Evolutionary conservation across 2,888 invertebrate genomes (phyloP), one percentile per base, ranked within the genome.

Genomic region (Meiosimyza decipiens): DNA sequence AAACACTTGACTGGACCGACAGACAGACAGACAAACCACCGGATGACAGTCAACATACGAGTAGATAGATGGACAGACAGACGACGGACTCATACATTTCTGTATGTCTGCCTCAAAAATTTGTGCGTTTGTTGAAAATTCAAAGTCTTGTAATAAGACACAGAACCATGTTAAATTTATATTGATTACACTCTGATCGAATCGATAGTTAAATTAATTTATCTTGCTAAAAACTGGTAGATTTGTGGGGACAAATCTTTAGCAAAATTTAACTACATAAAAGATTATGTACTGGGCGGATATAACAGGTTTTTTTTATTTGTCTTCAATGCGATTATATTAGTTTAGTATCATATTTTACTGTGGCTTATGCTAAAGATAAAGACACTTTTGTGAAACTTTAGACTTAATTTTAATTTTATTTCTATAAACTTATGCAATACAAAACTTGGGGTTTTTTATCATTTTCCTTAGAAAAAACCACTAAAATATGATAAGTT

Each of bases 151-250:
- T 68, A 50, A 59, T 59, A 68, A 50, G 57, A 59, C 57, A 59
- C 50, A 57, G 50, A 52, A 59, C 57, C 65, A 62, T 59, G 72
- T 68, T 72, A 77, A 78, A 77, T 75, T 75, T 77, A 76, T 79
- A 79, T 78, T 78, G 77, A 79, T 79, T 81, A 76, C 78, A 80
- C 82, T 81, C 79, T 79, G 82, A 84, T 85, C 84, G 81, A 83
- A 85, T 84, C 82, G 82, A 82, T 84, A 82, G 82, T 79, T 81
- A 81, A 84, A 83, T 84, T 81, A 84, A 85, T 84, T 83, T 84
- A 84, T 84, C 82, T 82, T 79, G 75, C 75, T 75, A 60, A 68
- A 63, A 57, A 9, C 64, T 18, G 28, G 40, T 12, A 51, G 64
- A 64, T 64, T 64, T 64, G 64, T 50, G 18, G 13, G n/a, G 49